Evolutionary conservation across 2,888 invertebrate species (phyloP).

Genomic region (Ectemnius cavifrons): DNA sequence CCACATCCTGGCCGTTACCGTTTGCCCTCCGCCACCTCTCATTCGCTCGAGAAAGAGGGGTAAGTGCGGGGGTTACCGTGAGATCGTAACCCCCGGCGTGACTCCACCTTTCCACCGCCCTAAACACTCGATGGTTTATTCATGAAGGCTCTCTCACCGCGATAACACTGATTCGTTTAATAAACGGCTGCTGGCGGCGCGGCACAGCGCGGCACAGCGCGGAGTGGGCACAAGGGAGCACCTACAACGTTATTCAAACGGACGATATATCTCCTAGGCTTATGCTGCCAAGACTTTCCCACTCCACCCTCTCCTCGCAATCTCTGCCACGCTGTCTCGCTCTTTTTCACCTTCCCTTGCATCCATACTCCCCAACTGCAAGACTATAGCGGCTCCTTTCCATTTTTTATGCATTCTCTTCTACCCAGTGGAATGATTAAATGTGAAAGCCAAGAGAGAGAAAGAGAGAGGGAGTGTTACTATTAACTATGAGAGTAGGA

Average conservation of each 20-base stretch:
- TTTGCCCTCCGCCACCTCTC: constrained; percentile 40
- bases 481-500: too few species aligned
- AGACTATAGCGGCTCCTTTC: too few species aligned
- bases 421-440: too few species aligned
- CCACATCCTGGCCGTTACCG: constrained; percentile 62
- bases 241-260: constrained; percentile 73
- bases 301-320: constrained; percentile 49
- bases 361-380: too few species aligned
- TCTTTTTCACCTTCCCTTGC: constrained; percentile 28
- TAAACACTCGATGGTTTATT: constrained; percentile 77
- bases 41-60: constrained; percentile 1
- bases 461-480: too few species aligned
- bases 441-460: too few species aligned
- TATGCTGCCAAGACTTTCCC: constrained; percentile 67
- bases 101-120: constrained; percentile 63
- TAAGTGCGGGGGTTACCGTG: constrained; percentile 49
- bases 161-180: constrained; percentile 78
- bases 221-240: constrained; percentile 53
- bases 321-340: constrained; percentile 31
- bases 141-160: constrained; percentile 76
- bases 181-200: constrained; percentile 70
- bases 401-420: too few species aligned
- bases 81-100: constrained; percentile 61
- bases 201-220: neutral
- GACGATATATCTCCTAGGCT: constrained; percentile 74